Evolutionary conservation across 2,888 invertebrate species (phyloP).

Genomic region (Biston betularia): DNA sequence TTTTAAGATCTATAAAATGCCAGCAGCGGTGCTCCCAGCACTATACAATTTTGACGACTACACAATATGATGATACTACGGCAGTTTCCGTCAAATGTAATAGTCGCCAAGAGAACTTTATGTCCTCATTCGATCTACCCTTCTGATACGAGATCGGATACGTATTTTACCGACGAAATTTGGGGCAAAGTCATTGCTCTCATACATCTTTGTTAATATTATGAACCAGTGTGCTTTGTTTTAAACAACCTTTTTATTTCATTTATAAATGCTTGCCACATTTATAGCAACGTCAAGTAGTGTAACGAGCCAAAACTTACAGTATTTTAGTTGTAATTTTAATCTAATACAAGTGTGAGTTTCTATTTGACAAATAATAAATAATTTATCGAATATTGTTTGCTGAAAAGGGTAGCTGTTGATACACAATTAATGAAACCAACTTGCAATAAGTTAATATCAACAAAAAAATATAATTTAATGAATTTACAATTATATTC

Average conservation of each 20-base stretch:
- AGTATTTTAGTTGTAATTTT: no score
- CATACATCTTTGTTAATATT: background rate
- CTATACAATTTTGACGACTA: conserved; percentile 24
- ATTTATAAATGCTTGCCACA: no score
- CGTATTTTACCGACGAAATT: conserved; percentile 41
- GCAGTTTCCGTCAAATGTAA: conserved; percentile 29
- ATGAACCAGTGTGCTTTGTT: background rate
- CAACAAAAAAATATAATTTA: no score
- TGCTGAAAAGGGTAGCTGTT: no score
- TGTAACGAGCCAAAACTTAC: no score
- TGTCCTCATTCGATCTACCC: conserved; percentile 18
- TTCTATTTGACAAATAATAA: no score
- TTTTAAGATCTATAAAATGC: conserved; percentile 21
- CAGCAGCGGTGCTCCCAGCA: conserved; percentile 10
- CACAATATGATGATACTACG: conserved; percentile 11
- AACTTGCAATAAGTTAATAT: no score
- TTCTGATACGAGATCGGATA: conserved; percentile 59
- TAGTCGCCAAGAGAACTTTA: conserved; percentile 14
- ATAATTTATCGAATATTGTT: no score
- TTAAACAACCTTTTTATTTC: background rate
- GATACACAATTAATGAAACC: no score
- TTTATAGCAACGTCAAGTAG: no score
- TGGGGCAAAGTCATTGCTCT: background rate
- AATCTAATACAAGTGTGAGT: no score
- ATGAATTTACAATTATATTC: no score